A percentile compares a stretch with the other conserved stretches of the same genome.
These are phyloP conservation scores for Gavia stellata DNA, from an alignment of 2,113 vertebrate species.

Conservation along the genomic window DNA sequence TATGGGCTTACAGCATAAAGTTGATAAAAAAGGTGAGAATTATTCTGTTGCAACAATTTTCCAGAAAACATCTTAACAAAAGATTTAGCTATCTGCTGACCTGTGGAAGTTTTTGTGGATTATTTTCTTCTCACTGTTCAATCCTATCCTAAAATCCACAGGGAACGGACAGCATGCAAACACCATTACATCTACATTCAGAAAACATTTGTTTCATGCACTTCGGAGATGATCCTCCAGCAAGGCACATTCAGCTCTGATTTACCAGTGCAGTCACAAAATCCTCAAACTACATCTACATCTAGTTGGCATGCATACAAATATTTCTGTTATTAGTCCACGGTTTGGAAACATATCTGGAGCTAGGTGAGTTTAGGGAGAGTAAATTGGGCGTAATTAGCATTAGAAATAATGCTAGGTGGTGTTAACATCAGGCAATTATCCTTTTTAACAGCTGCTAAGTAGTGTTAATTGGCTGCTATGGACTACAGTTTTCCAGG, in stretches of 20 bases:
- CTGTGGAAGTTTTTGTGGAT: neutral
- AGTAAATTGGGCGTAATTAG: conserved; percentile 21
- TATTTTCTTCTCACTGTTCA: neutral
- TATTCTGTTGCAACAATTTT: neutral
- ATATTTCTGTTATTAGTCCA: neutral
- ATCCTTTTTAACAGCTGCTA: conserved; percentile 41
- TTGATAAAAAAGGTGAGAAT: neutral
- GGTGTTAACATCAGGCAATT: conserved; percentile 47
- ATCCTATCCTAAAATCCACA: neutral
- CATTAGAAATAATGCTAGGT: neutral
- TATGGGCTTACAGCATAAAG: neutral
- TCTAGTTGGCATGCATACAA: neutral
- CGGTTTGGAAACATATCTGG: neutral
- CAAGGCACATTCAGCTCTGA: neutral
- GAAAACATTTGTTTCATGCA: neutral
- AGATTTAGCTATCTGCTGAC: neutral
- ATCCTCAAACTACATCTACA: neutral
- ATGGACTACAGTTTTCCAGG: neutral
- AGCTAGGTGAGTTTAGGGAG: neutral
- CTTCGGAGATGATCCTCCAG: neutral
- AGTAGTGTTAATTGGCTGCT: conserved; percentile 56
- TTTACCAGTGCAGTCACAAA: neutral
- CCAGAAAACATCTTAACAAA: neutral
- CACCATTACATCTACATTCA: neutral
- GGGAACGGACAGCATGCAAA: rapidly evolving